Evolutionary conservation across 2,797 vertebrate species (phyloP), one percentile per base, ranked within the genome.

Genomic region (Acipenser oxyrinchus): DNA sequence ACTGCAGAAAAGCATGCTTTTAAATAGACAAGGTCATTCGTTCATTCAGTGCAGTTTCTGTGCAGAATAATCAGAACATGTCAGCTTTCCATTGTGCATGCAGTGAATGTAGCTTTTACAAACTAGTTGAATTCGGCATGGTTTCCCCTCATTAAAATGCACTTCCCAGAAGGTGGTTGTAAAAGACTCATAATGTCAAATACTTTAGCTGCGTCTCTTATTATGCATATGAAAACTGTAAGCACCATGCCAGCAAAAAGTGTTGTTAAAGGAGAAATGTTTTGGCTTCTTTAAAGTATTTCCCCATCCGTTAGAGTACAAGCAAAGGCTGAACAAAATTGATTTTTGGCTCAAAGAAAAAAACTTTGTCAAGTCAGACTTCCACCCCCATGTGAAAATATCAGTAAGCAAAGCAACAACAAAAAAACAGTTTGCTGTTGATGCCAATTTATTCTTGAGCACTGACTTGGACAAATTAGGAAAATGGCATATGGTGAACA

Each of bases 1-100:
- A 76, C 60, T 80, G 79, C 73, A 79, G 78, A 78, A 86, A 84
- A 90, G 81, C 95, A 97, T 97, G 96, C 94, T 89, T 78, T 89
- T 85, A 81, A 89, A 87, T 89, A 91, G 87, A 86, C 90, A 90
- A 89, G 78, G 57, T 87, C 75, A 87, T 79, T 86, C 85, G 85
- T 87, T 90, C 91, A 90, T 89, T 92, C 89, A 87, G 77, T 81
- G 68, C 88, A 37, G 37, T 37, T 37, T 37, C 37, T 37, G 37
- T 37, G 37, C 37, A 37, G 37, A 37, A 37, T 72, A 77, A 84
- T 83, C 75, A 82, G 81, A 78, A 81, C 84, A 73, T 23, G 65
- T 82, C 79, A 84, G 81, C 81, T 78, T 76, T 75, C 86, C 61
- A 67, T 82, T 76, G 73, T 76, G 86, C 96, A 98, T 98, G 95